Conservation (phyloP, 35 echinoderm and acorn worm genomes). For the Ophioderma brevispina region DNA sequence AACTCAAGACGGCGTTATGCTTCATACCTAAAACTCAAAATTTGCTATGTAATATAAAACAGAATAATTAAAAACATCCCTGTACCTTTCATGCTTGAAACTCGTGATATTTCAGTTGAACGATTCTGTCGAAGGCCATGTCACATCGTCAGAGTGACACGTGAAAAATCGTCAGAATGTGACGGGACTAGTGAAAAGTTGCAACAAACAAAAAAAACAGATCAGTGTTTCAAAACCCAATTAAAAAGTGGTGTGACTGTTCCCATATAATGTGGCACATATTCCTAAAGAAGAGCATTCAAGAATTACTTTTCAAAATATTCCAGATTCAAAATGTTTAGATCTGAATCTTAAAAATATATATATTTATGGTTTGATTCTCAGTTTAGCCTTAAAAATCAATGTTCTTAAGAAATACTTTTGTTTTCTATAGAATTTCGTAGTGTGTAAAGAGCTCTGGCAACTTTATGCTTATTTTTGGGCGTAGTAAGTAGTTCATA, state of each 20-base stretch:
- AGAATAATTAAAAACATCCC: background rate
- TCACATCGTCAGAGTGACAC: slow-evolving; percentile 97
- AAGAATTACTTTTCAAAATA: no score
- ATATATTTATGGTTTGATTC: no score
- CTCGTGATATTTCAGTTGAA: slow-evolving; percentile 94
- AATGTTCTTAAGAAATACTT: no score
- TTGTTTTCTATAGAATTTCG: no score
- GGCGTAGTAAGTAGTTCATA: no score
- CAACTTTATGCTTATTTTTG: background rate
- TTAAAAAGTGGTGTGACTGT: no score
- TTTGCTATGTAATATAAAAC: background rate
- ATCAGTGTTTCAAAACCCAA: no score
- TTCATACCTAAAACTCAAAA: background rate
- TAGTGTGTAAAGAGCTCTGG: background rate
- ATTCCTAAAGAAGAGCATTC: no score
- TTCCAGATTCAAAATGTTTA: no score
- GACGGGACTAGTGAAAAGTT: slow-evolving; percentile 72
- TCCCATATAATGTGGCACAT: no score
- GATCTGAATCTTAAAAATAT: no score
- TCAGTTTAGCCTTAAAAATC: no score
- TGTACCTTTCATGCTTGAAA: slow-evolving; percentile 85
- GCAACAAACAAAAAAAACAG: background rate
- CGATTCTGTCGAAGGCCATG: slow-evolving; percentile 96
- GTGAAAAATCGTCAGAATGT: slow-evolving; percentile 95
- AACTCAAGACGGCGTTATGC: background rate